Evolutionary conservation across 2,888 invertebrate genomes (phyloP), one percentile per base, ranked within the genome.

Genomic region (Acrobeloides nanus): DNA sequence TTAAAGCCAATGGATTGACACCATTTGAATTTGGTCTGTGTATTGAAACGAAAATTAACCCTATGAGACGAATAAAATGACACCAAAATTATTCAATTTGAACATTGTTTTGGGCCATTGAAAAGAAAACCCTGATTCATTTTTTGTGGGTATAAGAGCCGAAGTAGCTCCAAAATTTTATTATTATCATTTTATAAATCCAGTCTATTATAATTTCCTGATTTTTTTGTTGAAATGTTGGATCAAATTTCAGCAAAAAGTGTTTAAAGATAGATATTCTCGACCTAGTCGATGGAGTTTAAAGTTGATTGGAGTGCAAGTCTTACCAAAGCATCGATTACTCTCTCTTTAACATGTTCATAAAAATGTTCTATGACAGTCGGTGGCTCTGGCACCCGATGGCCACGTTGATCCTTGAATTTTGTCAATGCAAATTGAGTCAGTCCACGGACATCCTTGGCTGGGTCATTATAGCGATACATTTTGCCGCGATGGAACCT

Each of bases 401-500:
- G 64, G 0, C 64, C 66, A 0, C 66, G 46, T 34, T 56, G 58
- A 39, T 64, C 73, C 50, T 73, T 74, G 58, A 66, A 73, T 46
- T 68, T 68, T 53, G 62, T 59, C 35, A 74, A 50, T 12, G 73
- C 73, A 45, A 73, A 73, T 38, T 65, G 57, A 32, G 60, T 59
- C 29, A 74, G 48, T n/a, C 64, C 62, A 21, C 62, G 57, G n/a
- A 65, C 61, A 51, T 74, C 73, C 38, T 64, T 61, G 1, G 73
- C 73, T 4, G 63, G 46, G 5, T 74, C 73, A 48, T 65, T 68
- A 57, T 74, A 73, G 21, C 70, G 63, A 48, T 70, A 73, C 61
- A 73, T 62, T 52, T 73, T 73, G 35, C 72, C 73, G 8, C 70
- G 64, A 42, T 73, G 72, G 56, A 72, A 63, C 27, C 71, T 71